These are phyloP conservation scores for Myotis brandtii DNA, from an alignment of 2,113 vertebrate genomes.

Conservation along the genomic window DNA sequence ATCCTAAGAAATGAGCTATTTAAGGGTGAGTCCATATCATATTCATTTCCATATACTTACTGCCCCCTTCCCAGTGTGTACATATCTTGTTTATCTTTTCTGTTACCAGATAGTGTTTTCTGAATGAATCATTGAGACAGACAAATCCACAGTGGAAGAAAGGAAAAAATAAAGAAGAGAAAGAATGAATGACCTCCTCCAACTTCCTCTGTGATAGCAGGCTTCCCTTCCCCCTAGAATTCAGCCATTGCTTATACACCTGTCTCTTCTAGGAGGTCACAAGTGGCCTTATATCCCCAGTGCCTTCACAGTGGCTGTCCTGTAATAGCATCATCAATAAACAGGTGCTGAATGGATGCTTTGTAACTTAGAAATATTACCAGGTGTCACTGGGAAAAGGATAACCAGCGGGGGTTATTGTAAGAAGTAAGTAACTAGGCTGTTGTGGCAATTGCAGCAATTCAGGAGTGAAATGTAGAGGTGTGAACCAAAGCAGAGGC, in stretches of 20 bases:
- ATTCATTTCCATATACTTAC: neutral
- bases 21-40: neutral
- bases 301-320: conserved; percentile 37
- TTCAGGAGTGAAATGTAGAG: neutral
- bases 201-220: neutral
- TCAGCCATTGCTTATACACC: neutral
- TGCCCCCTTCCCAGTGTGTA: too few relatives aligned
- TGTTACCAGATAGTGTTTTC: neutral
- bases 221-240: neutral
- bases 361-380: conserved; percentile 75
- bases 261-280: conserved; percentile 49
- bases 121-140: neutral
- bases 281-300: neutral
- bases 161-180: neutral
- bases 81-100: neutral
- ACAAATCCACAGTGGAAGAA: neutral
- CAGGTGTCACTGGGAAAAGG: conserved; percentile 59
- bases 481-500: neutral
- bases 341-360: conserved; percentile 57
- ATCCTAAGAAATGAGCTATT: neutral
- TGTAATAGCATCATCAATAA: conserved; percentile 69
- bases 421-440: neutral
- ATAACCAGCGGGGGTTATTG: neutral
- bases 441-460: too few relatives aligned
- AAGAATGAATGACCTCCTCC: neutral